phyloP scores from a whole-genome alignment of 2,797 vertebrate genomes.

The Manis javanica region DNA sequence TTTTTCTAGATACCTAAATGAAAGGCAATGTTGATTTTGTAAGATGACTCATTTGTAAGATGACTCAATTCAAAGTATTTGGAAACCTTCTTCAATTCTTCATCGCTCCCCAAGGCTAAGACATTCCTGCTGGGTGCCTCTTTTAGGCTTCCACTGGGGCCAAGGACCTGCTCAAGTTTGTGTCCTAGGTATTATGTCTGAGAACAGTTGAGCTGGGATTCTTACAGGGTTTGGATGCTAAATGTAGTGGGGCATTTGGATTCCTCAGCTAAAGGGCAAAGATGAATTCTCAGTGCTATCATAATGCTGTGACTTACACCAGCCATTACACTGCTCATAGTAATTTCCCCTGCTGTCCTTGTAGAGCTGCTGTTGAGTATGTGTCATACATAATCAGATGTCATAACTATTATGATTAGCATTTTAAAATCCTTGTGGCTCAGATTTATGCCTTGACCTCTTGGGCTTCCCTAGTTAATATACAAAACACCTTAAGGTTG shows the following conservation, averaged over 20 bases:
- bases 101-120: neutral
- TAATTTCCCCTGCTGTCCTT: neutral
- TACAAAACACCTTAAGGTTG: neutral
- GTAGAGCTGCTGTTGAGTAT: neutral
- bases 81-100: neutral
- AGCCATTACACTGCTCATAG: neutral
- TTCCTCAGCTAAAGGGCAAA: neutral
- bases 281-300: neutral
- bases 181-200: neutral
- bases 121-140: neutral
- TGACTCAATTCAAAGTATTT: neutral
- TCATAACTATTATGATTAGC: neutral
- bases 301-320: neutral
- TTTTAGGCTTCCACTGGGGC: neutral
- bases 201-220: neutral
- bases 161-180: neutral
- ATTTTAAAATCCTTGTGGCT: neutral
- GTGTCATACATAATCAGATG: neutral
- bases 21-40: constrained; percentile 17
- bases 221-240: neutral
- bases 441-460: neutral
- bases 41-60: constrained; percentile 29
- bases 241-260: neutral
- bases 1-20: constrained; percentile 47
- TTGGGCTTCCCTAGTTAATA: neutral